These are phyloP conservation scores for Melanostoma scalare DNA, from an alignment of 2,888 invertebrate species.

Conservation along the genomic window DNA sequence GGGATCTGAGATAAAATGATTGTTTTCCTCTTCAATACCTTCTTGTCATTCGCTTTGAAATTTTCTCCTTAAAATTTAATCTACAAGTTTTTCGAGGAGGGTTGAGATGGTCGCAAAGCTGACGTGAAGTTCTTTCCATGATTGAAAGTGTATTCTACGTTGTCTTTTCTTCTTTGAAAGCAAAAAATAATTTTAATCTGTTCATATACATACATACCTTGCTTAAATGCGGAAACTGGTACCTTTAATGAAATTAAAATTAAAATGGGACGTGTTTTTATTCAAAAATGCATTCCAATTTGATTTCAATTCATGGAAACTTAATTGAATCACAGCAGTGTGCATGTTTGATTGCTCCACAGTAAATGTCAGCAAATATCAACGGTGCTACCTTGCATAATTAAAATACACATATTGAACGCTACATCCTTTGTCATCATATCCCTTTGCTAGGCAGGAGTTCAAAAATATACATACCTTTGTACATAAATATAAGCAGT, in stretches of 20 bases:
- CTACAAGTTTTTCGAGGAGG: neutral
- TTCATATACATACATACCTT: neutral
- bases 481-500: too few relatives aligned
- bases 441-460: too few relatives aligned
- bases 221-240: too few relatives aligned
- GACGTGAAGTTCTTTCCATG: slow-evolving; percentile 52
- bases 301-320: neutral
- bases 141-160: slow-evolving; percentile 44
- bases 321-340: neutral
- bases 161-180: slow-evolving; percentile 53
- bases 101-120: slow-evolving; percentile 2
- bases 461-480: too few relatives aligned
- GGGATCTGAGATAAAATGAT: slow-evolving; percentile 41
- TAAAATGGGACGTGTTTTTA: neutral
- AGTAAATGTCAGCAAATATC: too few relatives aligned
- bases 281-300: neutral
- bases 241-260: too few relatives aligned
- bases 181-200: slow-evolving; percentile 35
- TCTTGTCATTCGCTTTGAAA: slow-evolving; percentile 9
- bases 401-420: too few relatives aligned
- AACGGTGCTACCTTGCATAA: too few relatives aligned
- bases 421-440: neutral
- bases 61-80: slow-evolving; percentile 32
- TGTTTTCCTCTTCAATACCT: slow-evolving; percentile 22
- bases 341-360: neutral